Percentiles rank a stretch among this genome's conserved stretches.
These are phyloP conservation scores for Struthidea cinerea DNA, from an alignment of 2,113 vertebrate genomes.

Conservation along the genomic window DNA sequence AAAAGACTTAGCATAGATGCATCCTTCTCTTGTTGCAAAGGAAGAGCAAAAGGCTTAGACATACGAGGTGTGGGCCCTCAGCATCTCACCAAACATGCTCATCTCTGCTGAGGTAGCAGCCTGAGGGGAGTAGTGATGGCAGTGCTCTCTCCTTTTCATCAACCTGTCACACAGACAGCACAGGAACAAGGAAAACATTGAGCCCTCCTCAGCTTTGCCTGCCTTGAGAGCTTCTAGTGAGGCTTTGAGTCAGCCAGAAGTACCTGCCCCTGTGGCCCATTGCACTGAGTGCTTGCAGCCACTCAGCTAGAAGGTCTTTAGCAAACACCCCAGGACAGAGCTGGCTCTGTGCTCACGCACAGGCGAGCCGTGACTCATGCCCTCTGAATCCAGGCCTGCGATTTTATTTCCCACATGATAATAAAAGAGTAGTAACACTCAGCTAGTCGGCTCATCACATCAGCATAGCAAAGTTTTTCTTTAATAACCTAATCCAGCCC, in stretches of 20 bases:
- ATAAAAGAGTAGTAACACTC: background rate
- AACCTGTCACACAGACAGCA: background rate
- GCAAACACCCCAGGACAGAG: background rate
- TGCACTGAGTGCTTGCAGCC: rapidly evolving
- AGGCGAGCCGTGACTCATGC: background rate
- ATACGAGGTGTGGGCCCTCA: background rate
- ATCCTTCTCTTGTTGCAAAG: background rate
- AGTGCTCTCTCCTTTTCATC: background rate
- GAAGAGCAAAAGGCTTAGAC: background rate
- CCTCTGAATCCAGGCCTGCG: constrained; percentile 19
- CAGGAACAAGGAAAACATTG: background rate
- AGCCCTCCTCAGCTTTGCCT: background rate
- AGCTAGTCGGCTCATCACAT: constrained; percentile 16
- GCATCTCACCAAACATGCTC: rapidly evolving
- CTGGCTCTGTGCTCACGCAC: background rate
- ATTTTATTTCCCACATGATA: constrained; percentile 52
- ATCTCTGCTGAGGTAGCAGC: background rate
- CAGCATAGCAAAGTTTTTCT: constrained; percentile 55
- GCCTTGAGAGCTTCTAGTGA: background rate
- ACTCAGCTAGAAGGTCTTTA: background rate
- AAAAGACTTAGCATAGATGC: background rate
- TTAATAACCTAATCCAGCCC: constrained; percentile 38
- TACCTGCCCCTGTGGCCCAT: background rate
- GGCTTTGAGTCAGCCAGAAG: background rate
- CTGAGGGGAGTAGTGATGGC: background rate